Conservation (phyloP, 2,113 vertebrate species). For the Eira barbara region DNA sequence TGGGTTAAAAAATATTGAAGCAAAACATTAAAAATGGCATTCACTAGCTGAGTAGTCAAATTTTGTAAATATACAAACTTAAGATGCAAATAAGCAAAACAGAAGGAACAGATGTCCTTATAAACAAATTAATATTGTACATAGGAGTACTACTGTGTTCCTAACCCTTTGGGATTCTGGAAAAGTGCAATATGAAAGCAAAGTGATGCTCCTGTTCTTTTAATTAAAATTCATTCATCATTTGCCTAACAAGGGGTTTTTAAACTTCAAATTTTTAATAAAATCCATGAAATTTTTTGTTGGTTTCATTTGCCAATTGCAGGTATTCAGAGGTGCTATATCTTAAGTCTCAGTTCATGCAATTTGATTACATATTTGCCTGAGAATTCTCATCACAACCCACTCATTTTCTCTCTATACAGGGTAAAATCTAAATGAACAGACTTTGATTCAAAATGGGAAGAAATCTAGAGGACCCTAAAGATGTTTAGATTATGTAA, state of each 20-base stretch:
- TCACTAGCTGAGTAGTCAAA: slow-evolving; percentile 46
- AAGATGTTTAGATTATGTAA: slow-evolving; percentile 18
- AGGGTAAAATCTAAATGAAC: not conserved
- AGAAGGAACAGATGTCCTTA: slow-evolving; percentile 8
- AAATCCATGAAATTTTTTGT: slow-evolving; percentile 47
- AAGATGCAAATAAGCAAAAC: slow-evolving; percentile 52
- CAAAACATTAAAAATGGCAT: slow-evolving; percentile 20
- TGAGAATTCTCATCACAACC: not conserved
- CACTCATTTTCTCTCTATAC: not conserved
- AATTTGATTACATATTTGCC: slow-evolving; percentile 10
- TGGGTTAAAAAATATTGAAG: slow-evolving; percentile 12
- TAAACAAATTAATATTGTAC: slow-evolving; percentile 64
- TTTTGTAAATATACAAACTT: slow-evolving; percentile 44
- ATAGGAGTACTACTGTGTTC: not conserved
- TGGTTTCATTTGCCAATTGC: slow-evolving; percentile 49
- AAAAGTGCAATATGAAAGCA: slow-evolving; percentile 11
- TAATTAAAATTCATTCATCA: slow-evolving; percentile 22
- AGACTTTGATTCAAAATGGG: slow-evolving; percentile 15
- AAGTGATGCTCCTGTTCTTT: not conserved
- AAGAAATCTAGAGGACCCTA: not conserved
- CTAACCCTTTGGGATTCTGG: slow-evolving; percentile 8
- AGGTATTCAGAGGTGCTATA: not conserved
- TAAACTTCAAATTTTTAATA: slow-evolving; percentile 32
- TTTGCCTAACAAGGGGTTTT: not conserved
- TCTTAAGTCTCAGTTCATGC: not conserved